Conservation (phyloP, 2,888 invertebrate species). For the Pterostichus madidus region DNA sequence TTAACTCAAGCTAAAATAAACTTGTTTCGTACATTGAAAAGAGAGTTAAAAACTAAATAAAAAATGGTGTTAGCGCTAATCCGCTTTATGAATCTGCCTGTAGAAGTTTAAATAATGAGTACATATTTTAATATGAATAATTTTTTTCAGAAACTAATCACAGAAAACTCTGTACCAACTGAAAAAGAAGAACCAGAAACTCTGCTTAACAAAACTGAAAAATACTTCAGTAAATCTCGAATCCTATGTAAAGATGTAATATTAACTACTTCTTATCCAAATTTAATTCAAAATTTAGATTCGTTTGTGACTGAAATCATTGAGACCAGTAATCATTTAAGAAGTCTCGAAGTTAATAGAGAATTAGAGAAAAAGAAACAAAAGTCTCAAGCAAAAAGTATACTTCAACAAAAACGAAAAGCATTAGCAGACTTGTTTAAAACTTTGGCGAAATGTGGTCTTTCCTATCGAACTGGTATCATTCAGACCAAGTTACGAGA, state of each 20-base stretch:
- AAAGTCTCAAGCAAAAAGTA: conserved; percentile 88
- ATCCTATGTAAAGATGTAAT: conserved; percentile 84
- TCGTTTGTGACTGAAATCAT: conserved; percentile 83
- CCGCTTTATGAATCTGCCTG: too few relatives aligned
- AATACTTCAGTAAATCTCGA: conserved; percentile 81
- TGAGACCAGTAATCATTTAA: conserved; percentile 84
- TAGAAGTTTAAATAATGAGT: too few relatives aligned
- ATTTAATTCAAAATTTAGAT: conserved; percentile 83
- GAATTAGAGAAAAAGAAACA: conserved; percentile 85
- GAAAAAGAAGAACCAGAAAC: conserved; percentile 52
- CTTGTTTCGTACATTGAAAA: too few relatives aligned
- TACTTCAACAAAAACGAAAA: conserved; percentile 91
- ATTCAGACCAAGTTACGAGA: conserved; percentile 79
- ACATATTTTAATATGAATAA: too few relatives aligned
- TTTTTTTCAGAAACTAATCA: conserved; percentile 68
- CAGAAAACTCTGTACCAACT: conserved; percentile 54
- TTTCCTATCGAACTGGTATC: conserved; percentile 90
- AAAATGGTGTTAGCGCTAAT: too few relatives aligned
- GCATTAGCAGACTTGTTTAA: conserved; percentile 93
- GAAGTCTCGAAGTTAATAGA: conserved; percentile 82
- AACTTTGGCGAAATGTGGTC: conserved; percentile 84
- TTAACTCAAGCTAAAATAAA: too few relatives aligned
- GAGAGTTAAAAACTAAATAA: too few relatives aligned
- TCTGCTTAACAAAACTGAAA: conserved; percentile 70
- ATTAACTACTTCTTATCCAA: conserved; percentile 80